Evolutionary conservation across 2,797 vertebrate species (phyloP).

Genomic region (Euthynnus affinis): DNA sequence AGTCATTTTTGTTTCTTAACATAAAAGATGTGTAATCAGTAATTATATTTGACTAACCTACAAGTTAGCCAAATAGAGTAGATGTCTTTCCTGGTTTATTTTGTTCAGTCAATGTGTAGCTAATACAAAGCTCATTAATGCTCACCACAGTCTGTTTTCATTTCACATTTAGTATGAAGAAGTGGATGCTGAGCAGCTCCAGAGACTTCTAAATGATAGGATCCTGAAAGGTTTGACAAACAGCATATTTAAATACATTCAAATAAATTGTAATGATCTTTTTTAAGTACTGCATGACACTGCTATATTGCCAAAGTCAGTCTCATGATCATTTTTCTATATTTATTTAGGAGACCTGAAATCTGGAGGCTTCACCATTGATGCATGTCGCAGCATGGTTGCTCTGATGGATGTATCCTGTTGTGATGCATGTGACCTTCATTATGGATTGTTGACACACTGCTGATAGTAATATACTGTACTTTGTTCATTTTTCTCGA

Average conservation of each 20-base stretch:
- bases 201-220: conserved; percentile 66
- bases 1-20: neutral
- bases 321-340: neutral
- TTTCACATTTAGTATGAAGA: conserved; percentile 73
- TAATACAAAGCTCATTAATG: neutral
- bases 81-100: no score
- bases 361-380: conserved; percentile 83
- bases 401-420: conserved; percentile 93
- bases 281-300: neutral
- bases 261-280: neutral
- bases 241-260: neutral
- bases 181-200: conserved; percentile 79
- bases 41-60: neutral
- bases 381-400: conserved; percentile 88
- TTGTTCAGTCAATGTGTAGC: neutral
- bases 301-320: neutral
- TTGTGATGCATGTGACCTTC: neutral
- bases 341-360: conserved; percentile 40
- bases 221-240: conserved; percentile 69
- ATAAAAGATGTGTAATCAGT: neutral
- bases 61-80: neutral
- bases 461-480: neutral
- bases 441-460: neutral
- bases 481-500: neutral
- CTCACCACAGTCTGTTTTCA: neutral